These are phyloP conservation scores for Aphaenogaster ashmeadi DNA, from an alignment of 1,140 invertebrate genomes.

Conservation along the genomic window DNA sequence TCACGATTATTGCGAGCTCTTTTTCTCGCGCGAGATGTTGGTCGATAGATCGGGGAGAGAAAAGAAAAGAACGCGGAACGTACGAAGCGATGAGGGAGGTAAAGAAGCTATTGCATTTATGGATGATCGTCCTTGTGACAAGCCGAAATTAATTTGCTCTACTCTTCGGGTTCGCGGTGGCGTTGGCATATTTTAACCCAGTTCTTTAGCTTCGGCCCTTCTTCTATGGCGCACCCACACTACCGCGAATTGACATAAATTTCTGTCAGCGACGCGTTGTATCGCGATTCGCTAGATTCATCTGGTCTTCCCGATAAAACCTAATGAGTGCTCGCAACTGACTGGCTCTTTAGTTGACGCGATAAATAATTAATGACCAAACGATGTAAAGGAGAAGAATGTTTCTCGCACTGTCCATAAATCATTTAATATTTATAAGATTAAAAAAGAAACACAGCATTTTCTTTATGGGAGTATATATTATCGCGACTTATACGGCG, in stretches of 20 bases:
- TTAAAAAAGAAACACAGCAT: conserved; percentile 66
- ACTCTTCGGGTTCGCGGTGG: conserved; percentile 49
- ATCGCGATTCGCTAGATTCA: conserved; percentile 77
- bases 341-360: conserved; percentile 79
- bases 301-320: conserved; percentile 72
- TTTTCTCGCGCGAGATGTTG: conserved; percentile 58
- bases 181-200: conserved; percentile 85
- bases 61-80: not conserved
- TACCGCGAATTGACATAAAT: conserved; percentile 74
- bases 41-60: not conserved
- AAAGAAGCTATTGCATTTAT: conserved; percentile 84
- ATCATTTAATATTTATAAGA: conserved; percentile 86
- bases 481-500: conserved; percentile 72
- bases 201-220: conserved; percentile 77
- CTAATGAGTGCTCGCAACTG: conserved; percentile 62
- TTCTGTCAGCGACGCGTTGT: conserved; percentile 64
- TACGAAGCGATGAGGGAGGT: conserved; percentile 22
- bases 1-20: conserved; percentile 70
- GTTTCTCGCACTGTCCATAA: conserved; percentile 75
- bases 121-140: conserved; percentile 81
- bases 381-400: not conserved
- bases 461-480: conserved; percentile 58
- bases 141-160: conserved; percentile 82
- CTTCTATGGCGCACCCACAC: conserved; percentile 46
- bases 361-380: conserved; percentile 86